Evolutionary conservation across 53 echinoderm and acorn worm genomes (phyloP).

Genomic region (Mesocentrotus franciscanus): DNA sequence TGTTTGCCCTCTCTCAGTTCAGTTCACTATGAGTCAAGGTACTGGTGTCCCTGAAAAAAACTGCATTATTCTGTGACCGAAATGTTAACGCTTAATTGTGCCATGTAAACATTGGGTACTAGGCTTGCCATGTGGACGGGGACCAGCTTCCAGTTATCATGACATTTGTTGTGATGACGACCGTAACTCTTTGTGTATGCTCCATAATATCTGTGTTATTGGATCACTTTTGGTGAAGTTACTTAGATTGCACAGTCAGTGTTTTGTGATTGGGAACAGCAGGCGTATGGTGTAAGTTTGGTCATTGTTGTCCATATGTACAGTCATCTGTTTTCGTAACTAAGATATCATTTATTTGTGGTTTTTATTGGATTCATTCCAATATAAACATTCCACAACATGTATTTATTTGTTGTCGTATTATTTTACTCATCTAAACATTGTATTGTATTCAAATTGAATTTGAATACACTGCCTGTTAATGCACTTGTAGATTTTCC

Average conservation of each 20-base stretch:
- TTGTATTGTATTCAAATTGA: neutral
- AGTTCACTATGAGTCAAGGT: slow-evolving; percentile 25
- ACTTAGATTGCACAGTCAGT: slow-evolving; percentile 9
- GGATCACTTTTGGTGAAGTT: slow-evolving; percentile 12
- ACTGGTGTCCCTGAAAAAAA: slow-evolving; percentile 43
- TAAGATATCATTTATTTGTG: neutral
- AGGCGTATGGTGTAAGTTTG: neutral
- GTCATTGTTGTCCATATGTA: slow-evolving; percentile 15
- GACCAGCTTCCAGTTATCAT: neutral
- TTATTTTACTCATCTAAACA: neutral
- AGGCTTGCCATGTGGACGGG: slow-evolving; percentile 21
- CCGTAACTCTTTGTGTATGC: slow-evolving; percentile 39
- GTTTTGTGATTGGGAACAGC: slow-evolving; percentile 15
- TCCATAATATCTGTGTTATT: slow-evolving; percentile 8
- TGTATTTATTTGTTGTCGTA: neutral
- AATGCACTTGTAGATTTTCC: neutral
- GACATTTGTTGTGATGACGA: slow-evolving; percentile 28
- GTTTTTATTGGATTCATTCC: slow-evolving; percentile 24
- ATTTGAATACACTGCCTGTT: neutral
- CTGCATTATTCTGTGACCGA: slow-evolving; percentile 59
- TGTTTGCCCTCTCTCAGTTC: slow-evolving; percentile 40
- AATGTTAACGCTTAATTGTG: slow-evolving; percentile 61
- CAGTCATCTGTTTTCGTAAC: neutral
- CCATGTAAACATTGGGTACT: slow-evolving; percentile 36
- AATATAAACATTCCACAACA: slow-evolving; percentile 7